Conservation (phyloP, 2,797 vertebrate genomes). For the Phaenicophaeus curvirostris region DNA sequence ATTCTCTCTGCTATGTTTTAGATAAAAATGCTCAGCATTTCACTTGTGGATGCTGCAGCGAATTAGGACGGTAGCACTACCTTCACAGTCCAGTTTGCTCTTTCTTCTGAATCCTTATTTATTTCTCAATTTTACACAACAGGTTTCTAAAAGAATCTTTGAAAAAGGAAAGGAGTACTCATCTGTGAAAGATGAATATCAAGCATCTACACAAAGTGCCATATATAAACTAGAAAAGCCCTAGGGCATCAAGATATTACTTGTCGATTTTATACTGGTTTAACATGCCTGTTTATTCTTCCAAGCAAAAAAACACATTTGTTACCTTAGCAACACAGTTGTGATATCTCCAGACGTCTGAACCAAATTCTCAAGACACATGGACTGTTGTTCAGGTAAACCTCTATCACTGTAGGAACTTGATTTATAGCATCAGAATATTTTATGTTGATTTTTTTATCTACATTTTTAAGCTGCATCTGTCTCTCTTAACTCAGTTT, state of each 20-base stretch:
- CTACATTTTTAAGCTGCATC: not conserved
- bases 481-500: not conserved
- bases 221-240: not conserved
- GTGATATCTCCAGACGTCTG: not conserved
- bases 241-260: not conserved
- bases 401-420: not conserved
- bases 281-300: slow-evolving; percentile 29
- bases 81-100: not conserved
- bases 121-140: not conserved
- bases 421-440: not conserved
- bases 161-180: not conserved
- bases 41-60: not conserved
- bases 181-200: slow-evolving; percentile 10
- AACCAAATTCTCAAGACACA: not conserved
- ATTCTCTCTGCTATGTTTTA: not conserved
- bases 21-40: not conserved
- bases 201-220: not conserved
- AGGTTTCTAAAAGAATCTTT: not conserved
- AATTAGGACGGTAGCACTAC: not conserved
- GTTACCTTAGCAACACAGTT: slow-evolving; percentile 50
- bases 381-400: not conserved
- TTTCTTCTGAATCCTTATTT: not conserved
- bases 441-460: not conserved
- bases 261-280: slow-evolving; percentile 12
- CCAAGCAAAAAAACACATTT: not conserved